Evolutionary conservation across 2,113 vertebrate genomes (phyloP).

Genomic region (Tringa solitaria): DNA sequence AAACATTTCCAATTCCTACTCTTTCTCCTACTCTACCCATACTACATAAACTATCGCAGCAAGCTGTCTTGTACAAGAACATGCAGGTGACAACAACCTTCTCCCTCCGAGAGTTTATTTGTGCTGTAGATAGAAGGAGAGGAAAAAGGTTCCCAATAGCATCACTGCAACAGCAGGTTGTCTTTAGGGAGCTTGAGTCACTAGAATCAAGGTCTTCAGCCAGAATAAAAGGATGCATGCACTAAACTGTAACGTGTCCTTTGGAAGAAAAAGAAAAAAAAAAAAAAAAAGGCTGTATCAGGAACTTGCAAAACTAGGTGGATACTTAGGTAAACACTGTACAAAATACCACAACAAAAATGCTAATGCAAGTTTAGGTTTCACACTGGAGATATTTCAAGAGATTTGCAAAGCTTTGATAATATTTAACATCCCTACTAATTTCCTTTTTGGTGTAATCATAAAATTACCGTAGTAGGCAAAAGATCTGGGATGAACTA

Average conservation of each 20-base stretch:
- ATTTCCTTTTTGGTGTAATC: conserved; percentile 52
- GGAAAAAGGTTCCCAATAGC: not conserved
- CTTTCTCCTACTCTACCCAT: not conserved
- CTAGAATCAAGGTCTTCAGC: not conserved
- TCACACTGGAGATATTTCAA: conserved; percentile 37
- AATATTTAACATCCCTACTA: conserved; percentile 57
- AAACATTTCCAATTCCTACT: not conserved
- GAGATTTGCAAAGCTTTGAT: conserved; percentile 54
- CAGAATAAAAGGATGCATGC: not conserved
- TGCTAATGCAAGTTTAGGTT: not conserved
- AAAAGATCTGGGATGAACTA: conserved; percentile 61
- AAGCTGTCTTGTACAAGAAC: not conserved
- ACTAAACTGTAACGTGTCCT: not conserved
- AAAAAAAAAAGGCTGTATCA: not conserved
- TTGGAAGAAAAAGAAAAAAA: not conserved
- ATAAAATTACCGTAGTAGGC: conserved; percentile 37
- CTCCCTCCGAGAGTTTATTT: not conserved
- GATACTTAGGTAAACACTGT: not conserved
- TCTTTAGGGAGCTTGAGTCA: not conserved
- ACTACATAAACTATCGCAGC: not conserved
- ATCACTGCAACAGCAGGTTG: not conserved
- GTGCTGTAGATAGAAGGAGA: not conserved
- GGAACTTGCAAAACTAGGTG: not conserved
- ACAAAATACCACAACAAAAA: not conserved
- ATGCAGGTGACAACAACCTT: not conserved